These are phyloP conservation scores for Gymnocypris eckloni DNA, from an alignment of 2,797 vertebrate genomes.

Conservation along the genomic window DNA sequence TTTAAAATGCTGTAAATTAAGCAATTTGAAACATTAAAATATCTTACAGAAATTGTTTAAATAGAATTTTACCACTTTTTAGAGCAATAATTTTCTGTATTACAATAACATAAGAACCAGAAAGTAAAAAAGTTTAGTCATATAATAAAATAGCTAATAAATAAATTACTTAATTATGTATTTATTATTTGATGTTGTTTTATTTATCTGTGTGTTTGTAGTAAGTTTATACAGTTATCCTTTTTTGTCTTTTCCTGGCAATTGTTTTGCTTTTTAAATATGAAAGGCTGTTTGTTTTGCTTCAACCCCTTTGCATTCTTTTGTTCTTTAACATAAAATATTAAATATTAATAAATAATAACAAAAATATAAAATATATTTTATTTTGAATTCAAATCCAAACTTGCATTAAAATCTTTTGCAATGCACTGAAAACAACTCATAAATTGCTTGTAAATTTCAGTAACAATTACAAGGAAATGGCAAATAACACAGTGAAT, in stretches of 20 bases:
- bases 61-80: neutral
- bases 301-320: neutral
- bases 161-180: neutral
- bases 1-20: neutral
- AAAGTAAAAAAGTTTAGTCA: neutral
- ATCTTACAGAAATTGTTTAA: neutral
- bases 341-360: neutral
- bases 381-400: too few species aligned
- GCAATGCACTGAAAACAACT: neutral
- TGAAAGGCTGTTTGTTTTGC: neutral
- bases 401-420: constrained; percentile 3
- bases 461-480: neutral
- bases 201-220: neutral
- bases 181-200: neutral
- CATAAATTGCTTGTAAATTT: neutral
- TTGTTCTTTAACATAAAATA: neutral
- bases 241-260: too few species aligned
- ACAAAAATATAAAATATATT: too few species aligned
- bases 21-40: neutral
- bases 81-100: neutral
- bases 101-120: neutral
- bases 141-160: neutral
- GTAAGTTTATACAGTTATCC: too few species aligned
- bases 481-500: neutral
- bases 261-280: neutral